Percentiles rank a stretch among this genome's conserved stretches.
Evolutionary conservation across 2,888 invertebrate species (phyloP).

Genomic region (Caenorhabditis uteleia): DNA sequence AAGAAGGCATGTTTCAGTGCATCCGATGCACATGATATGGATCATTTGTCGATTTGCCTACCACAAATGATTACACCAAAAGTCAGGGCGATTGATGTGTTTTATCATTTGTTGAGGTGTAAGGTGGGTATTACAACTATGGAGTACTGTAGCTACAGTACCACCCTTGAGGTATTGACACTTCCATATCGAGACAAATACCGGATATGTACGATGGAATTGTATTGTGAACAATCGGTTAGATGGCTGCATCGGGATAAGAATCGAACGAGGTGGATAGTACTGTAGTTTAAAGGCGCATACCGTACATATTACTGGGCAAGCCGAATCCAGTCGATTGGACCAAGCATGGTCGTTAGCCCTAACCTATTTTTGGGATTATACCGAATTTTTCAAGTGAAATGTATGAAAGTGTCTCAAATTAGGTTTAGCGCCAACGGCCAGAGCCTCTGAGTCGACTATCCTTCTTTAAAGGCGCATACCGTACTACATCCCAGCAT

Average conservation of each 20-base stretch:
- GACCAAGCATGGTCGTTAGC: too few relatives aligned
- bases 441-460: too few relatives aligned
- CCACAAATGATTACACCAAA: conserved; percentile 37
- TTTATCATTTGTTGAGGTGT: conserved; percentile 41
- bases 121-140: too few relatives aligned
- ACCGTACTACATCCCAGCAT: too few relatives aligned
- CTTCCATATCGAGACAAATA: conserved; percentile 18
- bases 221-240: conserved; percentile 41
- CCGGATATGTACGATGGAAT: conserved; percentile 37
- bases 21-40: conserved; percentile 29
- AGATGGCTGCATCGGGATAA: conserved; percentile 35
- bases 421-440: too few relatives aligned
- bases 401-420: too few relatives aligned
- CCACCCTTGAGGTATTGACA: too few relatives aligned
- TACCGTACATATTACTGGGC: background rate
- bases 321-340: too few relatives aligned
- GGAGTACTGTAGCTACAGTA: too few relatives aligned
- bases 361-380: too few relatives aligned
- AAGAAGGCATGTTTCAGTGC: conserved; percentile 30
- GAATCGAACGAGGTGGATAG: conserved; percentile 14
- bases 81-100: conserved; percentile 43
- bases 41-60: conserved; percentile 39
- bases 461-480: too few relatives aligned
- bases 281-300: background rate
- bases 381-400: too few relatives aligned